A percentile compares a stretch with the other conserved stretches of the same genome.
Conservation (phyloP, 2,797 vertebrate genomes). For the Poeciliopsis gracilis region DNA sequence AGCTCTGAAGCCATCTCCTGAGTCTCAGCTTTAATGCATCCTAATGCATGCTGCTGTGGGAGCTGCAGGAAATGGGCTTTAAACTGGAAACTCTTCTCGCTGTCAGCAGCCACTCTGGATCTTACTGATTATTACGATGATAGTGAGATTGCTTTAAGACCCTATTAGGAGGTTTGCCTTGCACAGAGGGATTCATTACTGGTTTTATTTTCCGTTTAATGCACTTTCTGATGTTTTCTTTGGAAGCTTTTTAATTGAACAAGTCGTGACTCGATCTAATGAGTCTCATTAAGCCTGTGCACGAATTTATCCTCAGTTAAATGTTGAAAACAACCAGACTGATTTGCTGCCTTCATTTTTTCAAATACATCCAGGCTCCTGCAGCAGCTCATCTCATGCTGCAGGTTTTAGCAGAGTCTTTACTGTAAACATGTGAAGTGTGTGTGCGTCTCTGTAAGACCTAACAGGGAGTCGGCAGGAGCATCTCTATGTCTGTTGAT, state of each 20-base stretch:
- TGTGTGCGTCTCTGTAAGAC: background rate
- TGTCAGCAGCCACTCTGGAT: slow-evolving; percentile 19
- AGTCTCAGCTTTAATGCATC: slow-evolving; percentile 48
- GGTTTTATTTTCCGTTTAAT: background rate
- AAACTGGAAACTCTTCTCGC: slow-evolving; percentile 25
- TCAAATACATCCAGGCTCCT: no score
- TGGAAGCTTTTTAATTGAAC: background rate
- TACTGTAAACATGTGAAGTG: background rate
- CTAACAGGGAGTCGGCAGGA: background rate
- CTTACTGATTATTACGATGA: slow-evolving; percentile 5
- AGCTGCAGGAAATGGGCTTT: slow-evolving; percentile 54
- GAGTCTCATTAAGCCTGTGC: background rate
- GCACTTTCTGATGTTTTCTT: background rate
- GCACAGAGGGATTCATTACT: background rate
- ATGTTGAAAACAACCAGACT: background rate
- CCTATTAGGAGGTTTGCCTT: background rate
- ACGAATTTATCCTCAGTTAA: background rate
- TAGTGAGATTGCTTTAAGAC: background rate
- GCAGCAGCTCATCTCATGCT: background rate
- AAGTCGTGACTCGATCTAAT: background rate
- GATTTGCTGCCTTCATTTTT: background rate
- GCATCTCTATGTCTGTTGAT: background rate
- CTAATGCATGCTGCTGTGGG: slow-evolving; percentile 42
- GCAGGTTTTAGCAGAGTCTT: background rate
- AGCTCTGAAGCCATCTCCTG: slow-evolving; percentile 43